Percentiles rank a stretch among this genome's conserved stretches.
Evolutionary conservation across 2,888 invertebrate species (phyloP).

Genomic region (Stegana nigrithorax): DNA sequence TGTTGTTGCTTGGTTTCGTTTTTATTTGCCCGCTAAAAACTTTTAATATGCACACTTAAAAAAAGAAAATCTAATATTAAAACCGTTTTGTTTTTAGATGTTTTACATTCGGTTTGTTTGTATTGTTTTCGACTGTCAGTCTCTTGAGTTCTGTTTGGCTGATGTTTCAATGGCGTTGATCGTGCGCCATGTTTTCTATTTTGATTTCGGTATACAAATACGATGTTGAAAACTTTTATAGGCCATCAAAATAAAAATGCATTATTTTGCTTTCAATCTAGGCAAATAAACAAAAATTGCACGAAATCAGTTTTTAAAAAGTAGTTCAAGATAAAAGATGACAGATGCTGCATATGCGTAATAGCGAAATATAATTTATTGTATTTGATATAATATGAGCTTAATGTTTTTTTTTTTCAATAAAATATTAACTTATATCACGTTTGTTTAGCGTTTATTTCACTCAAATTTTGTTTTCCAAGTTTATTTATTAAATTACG

Average conservation of each 20-base stretch:
- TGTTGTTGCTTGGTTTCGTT: too few relatives aligned
- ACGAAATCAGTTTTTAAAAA: too few relatives aligned
- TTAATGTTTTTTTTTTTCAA: too few relatives aligned
- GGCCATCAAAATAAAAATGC: neutral
- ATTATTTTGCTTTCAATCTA: neutral
- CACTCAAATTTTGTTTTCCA: too few relatives aligned
- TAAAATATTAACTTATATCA: too few relatives aligned
- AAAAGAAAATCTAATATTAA: neutral
- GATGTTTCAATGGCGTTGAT: neutral
- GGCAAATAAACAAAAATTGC: neutral
- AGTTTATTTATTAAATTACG: too few relatives aligned
- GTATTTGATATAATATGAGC: too few relatives aligned
- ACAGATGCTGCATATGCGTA: neutral
- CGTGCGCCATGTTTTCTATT: neutral
- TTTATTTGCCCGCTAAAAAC: too few relatives aligned
- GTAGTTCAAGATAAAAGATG: neutral
- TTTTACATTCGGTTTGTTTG: neutral
- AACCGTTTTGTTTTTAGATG: neutral
- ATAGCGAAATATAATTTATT: too few relatives aligned
- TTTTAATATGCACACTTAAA: too few relatives aligned
- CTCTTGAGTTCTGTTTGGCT: neutral
- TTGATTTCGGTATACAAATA: neutral
- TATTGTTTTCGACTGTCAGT: neutral
- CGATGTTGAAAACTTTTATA: neutral
- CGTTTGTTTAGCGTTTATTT: too few relatives aligned